Percentiles rank a stretch among this genome's conserved stretches.
Evolutionary conservation across 2,113 vertebrate genomes (phyloP).

Genomic region (Chlorocebus sabaeus): DNA sequence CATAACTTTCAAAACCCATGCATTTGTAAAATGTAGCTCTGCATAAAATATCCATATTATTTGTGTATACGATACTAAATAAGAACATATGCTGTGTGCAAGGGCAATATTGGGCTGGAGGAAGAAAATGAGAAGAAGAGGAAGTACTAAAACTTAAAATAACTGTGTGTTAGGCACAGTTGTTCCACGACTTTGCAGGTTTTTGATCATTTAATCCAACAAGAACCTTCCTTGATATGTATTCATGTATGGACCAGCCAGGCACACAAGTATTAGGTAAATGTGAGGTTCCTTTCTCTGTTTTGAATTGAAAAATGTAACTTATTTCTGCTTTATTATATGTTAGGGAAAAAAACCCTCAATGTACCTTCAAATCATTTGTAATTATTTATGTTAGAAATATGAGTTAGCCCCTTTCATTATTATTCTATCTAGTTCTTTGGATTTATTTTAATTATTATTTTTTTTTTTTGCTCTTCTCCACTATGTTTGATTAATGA

Average conservation of each 20-base stretch:
- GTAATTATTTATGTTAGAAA: background rate
- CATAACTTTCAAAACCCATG: background rate
- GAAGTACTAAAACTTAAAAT: background rate
- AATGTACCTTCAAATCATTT: background rate
- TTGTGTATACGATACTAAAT: background rate
- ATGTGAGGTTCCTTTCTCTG: background rate
- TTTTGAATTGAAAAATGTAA: background rate
- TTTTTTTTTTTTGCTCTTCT: background rate
- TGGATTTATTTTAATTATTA: background rate
- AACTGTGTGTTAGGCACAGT: background rate
- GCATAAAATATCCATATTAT: background rate
- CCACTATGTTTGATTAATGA: background rate
- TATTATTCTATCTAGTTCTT: background rate
- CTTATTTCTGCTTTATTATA: background rate
- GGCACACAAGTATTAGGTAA: background rate
- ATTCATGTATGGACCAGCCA: background rate
- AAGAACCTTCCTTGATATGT: background rate
- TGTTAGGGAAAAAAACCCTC: accelerated
- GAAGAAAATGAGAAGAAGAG: background rate
- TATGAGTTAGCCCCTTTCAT: background rate
- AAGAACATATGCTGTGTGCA: background rate
- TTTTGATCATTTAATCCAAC: background rate
- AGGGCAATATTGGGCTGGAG: background rate
- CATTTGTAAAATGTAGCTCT: background rate
- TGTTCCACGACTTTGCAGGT: background rate